Evolutionary conservation across 1,140 invertebrate species (phyloP).

Genomic region (Cepaea nemoralis): DNA sequence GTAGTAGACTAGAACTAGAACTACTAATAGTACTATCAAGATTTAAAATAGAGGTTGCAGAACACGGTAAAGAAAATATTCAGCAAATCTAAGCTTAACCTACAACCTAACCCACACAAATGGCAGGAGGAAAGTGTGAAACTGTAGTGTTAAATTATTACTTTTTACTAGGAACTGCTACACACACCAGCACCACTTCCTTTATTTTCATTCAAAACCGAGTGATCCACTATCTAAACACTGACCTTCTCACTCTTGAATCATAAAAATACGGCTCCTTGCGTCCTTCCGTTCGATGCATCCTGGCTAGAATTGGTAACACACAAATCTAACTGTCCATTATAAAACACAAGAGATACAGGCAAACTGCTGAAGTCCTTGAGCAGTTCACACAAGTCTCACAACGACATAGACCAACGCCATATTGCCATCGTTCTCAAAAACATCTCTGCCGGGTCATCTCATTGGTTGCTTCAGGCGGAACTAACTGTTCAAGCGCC

Average conservation of each 20-base stretch:
- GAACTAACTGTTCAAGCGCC: background rate
- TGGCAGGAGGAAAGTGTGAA: too few species aligned
- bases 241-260: slow-evolving; percentile 38
- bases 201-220: too few species aligned
- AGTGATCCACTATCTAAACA: too few species aligned
- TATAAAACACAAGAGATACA: background rate
- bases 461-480: slow-evolving; percentile 30
- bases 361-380: background rate
- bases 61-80: too few species aligned
- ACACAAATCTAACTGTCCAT: background rate
- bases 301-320: background rate
- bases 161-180: too few species aligned
- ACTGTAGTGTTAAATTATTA: too few species aligned
- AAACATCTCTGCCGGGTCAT: background rate
- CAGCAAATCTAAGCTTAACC: too few species aligned
- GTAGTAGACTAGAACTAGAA: too few species aligned
- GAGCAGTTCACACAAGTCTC: background rate
- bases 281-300: slow-evolving; percentile 35
- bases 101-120: too few species aligned
- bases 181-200: too few species aligned
- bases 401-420: slow-evolving; percentile 11
- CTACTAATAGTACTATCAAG: too few species aligned
- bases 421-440: slow-evolving; percentile 31
- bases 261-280: slow-evolving; percentile 41
- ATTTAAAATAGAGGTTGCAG: too few species aligned